A percentile compares a stretch with the other conserved stretches of the same genome.
These are phyloP conservation scores for Sesia bembeciformis DNA, from an alignment of 2,888 invertebrate species.

Conservation along the genomic window DNA sequence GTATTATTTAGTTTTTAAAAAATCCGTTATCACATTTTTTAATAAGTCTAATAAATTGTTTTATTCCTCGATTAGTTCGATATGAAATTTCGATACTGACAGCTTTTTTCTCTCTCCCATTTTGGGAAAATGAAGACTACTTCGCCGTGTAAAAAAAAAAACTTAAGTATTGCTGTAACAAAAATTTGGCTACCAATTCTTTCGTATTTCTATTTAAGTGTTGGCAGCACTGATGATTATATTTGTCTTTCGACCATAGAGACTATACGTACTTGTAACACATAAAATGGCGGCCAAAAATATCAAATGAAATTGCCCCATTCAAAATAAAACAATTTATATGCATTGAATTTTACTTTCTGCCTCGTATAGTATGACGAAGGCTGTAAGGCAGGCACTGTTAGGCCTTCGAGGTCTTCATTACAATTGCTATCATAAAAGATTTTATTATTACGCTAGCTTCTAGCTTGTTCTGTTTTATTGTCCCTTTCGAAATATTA, in stretches of 20 bases:
- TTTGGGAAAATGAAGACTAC: constrained; percentile 4
- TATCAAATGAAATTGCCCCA: too few species aligned
- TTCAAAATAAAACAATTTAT: too few species aligned
- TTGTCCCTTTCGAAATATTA: too few species aligned
- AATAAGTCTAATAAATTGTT: constrained; percentile 5
- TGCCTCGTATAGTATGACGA: too few species aligned
- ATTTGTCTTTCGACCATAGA: neutral
- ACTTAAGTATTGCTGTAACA: neutral
- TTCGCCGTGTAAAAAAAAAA: neutral
- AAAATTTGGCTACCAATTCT: neutral
- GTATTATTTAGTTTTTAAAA: constrained; percentile 16
- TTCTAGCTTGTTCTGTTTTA: too few species aligned
- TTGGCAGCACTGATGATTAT: neutral
- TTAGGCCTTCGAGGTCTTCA: too few species aligned
- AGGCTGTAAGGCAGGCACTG: too few species aligned
- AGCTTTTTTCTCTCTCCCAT: constrained; percentile 10
- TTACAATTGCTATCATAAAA: too few species aligned
- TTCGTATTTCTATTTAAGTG: neutral
- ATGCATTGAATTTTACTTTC: too few species aligned
- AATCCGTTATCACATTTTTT: constrained; percentile 5
- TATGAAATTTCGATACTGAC: neutral
- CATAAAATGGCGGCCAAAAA: too few species aligned
- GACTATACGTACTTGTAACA: too few species aligned
- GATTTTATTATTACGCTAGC: too few species aligned
- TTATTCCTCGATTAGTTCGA: neutral